These are phyloP conservation scores for Parasteatoda lunata DNA, from an alignment of 2,888 invertebrate genomes.

Conservation along the genomic window DNA sequence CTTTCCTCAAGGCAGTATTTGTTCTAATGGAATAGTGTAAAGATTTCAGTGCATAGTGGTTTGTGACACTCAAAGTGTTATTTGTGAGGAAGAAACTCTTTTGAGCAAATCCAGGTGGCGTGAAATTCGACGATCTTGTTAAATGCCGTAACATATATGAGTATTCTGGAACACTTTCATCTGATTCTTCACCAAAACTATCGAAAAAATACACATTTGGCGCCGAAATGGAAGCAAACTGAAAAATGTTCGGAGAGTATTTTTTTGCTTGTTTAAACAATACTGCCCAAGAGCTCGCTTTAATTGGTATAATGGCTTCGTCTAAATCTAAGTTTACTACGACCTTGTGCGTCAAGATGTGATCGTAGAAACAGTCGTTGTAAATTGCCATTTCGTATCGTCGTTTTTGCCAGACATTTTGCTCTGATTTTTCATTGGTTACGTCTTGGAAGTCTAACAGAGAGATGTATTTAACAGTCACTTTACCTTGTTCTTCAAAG, in stretches of 20 bases:
- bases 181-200: conserved; percentile 24
- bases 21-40: conserved; percentile 78
- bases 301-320: conserved; percentile 87
- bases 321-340: conserved; percentile 94
- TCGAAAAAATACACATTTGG: conserved; percentile 81
- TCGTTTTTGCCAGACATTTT: conserved; percentile 92
- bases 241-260: conserved; percentile 73
- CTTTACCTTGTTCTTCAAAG: conserved; percentile 80
- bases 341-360: conserved; percentile 91
- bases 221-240: conserved; percentile 79
- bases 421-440: conserved; percentile 90
- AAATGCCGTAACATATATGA: conserved; percentile 77
- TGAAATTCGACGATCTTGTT: conserved; percentile 78
- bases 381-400: conserved; percentile 96
- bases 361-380: conserved; percentile 95
- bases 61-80: conserved; percentile 82
- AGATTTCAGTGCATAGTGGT: conserved; percentile 82
- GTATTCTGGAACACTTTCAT: conserved; percentile 66
- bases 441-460: conserved; percentile 84
- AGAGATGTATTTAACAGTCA: conserved; percentile 86
- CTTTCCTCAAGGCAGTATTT: conserved; percentile 79
- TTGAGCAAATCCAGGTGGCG: conserved; percentile 81
- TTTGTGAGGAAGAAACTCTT: conserved; percentile 83
- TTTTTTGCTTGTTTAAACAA: conserved; percentile 80
- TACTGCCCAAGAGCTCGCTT: conserved; percentile 80